Percentiles rank a stretch among this genome's conserved stretches.
Conservation (phyloP, 2,888 invertebrate species). For the Caenorhabditis angaria region DNA sequence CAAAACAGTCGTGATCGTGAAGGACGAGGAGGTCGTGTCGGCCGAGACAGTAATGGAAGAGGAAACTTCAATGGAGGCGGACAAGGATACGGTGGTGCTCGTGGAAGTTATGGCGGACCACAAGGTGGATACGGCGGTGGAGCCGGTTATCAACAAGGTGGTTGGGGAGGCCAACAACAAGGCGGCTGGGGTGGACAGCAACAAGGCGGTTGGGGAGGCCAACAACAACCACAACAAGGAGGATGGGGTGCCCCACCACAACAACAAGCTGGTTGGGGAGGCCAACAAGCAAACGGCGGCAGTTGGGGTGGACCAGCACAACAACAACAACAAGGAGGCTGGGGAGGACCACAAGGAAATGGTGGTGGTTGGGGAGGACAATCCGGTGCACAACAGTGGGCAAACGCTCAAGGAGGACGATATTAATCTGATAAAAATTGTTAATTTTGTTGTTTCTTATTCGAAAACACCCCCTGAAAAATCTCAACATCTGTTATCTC, state of each 20-base stretch:
- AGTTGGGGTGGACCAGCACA: constrained; percentile 35
- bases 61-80: constrained; percentile 20
- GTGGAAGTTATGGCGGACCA: constrained; percentile 27
- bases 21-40: constrained; percentile 36
- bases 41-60: constrained; percentile 33
- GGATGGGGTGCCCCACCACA: constrained; percentile 38
- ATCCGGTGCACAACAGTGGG: constrained; percentile 56
- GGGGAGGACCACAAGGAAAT: constrained; percentile 18
- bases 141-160: constrained; percentile 14
- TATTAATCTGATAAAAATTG: constrained; percentile 20
- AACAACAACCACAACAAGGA: constrained; percentile 21
- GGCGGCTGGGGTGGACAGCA: constrained; percentile 43
- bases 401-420: constrained; percentile 48
- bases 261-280: constrained; percentile 47
- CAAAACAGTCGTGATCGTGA: constrained; percentile 50
- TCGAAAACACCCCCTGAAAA: not conserved
- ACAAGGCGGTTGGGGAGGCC: constrained; percentile 29
- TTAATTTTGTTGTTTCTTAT: not conserved
- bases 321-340: constrained; percentile 46
- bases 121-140: constrained; percentile 47
- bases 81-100: constrained; percentile 29
- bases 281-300: constrained; percentile 25
- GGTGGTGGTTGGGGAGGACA: constrained; percentile 52
- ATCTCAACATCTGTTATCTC: constrained; percentile 39
- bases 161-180: constrained; percentile 24